phyloP scores from a whole-genome alignment of 2,113 vertebrate species.

The Oreocharis arfaki region DNA sequence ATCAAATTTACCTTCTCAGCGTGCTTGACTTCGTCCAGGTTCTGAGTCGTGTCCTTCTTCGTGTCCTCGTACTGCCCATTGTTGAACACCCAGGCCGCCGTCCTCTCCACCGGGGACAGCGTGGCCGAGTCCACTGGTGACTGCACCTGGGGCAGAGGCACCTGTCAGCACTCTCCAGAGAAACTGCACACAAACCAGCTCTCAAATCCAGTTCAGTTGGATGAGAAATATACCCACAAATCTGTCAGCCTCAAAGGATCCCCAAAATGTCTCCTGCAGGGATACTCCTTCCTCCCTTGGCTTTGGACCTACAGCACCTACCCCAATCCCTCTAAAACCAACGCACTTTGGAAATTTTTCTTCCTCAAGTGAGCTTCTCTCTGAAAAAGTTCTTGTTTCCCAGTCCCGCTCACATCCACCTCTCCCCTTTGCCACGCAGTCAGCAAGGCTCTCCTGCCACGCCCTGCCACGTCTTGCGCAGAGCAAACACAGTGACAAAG shows the following conservation, averaged over 20 bases:
- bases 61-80: conserved; percentile 93
- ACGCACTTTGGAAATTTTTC: neutral
- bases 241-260: neutral
- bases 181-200: neutral
- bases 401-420: neutral
- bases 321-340: neutral
- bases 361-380: neutral
- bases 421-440: neutral
- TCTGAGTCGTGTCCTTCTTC: conserved; percentile 74
- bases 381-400: neutral
- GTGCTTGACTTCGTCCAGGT: conserved; percentile 78
- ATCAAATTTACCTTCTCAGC: conserved; percentile 83
- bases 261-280: neutral
- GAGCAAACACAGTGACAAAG: neutral
- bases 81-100: conserved; percentile 95
- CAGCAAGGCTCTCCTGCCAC: neutral
- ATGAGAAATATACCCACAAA: neutral
- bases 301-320: neutral
- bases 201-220: neutral
- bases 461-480: neutral
- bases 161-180: neutral
- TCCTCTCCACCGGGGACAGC: conserved; percentile 96
- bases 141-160: conserved; percentile 74
- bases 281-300: neutral
- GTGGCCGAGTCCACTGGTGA: conserved; percentile 87